phyloP scores from a whole-genome alignment of 2,888 invertebrate genomes.

The Acleris laterana region DNA sequence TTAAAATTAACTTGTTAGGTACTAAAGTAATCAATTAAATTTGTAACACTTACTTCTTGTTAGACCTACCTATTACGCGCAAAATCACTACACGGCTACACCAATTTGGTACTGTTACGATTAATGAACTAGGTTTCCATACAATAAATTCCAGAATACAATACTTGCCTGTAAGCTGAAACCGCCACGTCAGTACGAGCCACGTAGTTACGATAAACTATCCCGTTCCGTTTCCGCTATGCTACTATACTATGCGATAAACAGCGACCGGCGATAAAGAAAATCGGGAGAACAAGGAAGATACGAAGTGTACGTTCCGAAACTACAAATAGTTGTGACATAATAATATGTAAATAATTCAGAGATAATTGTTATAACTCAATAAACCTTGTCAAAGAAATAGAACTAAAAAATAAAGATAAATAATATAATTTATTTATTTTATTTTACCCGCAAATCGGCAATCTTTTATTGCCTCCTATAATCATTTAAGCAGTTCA shows the following conservation, averaged over 20 bases:
- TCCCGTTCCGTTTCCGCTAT: constrained; percentile 59
- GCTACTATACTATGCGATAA: constrained; percentile 41
- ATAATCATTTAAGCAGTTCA: not conserved
- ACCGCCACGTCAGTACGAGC: constrained; percentile 70
- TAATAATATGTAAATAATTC: not conserved
- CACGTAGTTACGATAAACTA: constrained; percentile 59
- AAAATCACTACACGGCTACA: constrained; percentile 2
- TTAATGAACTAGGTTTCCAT: constrained; percentile 1
- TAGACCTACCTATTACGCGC: constrained; percentile 13
- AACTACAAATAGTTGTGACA: not conserved
- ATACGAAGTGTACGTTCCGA: constrained; percentile 20
- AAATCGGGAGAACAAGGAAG: constrained; percentile 15
- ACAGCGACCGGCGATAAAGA: constrained; percentile 42
- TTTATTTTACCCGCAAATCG: too few relatives aligned
- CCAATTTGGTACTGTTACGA: not conserved
- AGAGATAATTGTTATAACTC: too few relatives aligned
- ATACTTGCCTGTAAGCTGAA: constrained; percentile 28
- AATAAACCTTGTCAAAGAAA: too few relatives aligned
- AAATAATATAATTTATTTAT: too few relatives aligned
- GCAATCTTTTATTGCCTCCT: too few relatives aligned
- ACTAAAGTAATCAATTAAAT: not conserved
- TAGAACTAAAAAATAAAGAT: too few relatives aligned
- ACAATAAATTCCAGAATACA: constrained; percentile 24
- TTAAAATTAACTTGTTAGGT: not conserved
- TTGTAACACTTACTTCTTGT: not conserved